Base-by-base conservation (phyloP, 2,113 vertebrate genomes). In the Eclectus roratus region DNA sequence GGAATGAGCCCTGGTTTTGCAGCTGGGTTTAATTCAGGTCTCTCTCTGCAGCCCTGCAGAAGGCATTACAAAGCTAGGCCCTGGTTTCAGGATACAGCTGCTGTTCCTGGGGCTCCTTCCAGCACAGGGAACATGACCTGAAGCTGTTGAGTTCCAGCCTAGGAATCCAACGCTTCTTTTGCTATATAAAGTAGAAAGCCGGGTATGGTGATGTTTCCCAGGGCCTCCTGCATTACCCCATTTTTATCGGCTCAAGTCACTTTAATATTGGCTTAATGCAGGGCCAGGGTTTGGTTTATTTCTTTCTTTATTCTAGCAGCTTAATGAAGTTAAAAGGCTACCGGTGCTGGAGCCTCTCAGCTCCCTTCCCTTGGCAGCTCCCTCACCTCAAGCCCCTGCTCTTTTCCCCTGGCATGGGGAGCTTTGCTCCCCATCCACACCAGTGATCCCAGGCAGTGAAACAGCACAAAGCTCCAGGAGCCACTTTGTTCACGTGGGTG, bases 391-490 rank as follows among this genome's bases (percentile, higher is more conserved):
- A 6, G 25, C 31, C n/a, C 5, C 0, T 73, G 83, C 60, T 77
- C 64, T 43, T 3, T 52, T 77, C 6, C 24, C 13, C 15, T 4
- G 2, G 58, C 66, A 19, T 0, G 21, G 25, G 29, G 17, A 90
- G 10, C 44, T 89, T 89, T 78, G 65, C 28, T 87, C 41, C 74
- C 55, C 17, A 6, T 69, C 74, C 37, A 4, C 2, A 1, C 37
- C 0, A 0, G 23, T 76, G 71, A 65, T 72, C 49, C 31, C 2
- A 1, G n/a, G 33, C 52, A 44, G 12, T 14, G 31, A 16, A 37
- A 65, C 49, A 86, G 43, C 55, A 58, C n/a, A 93, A 70, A 77
- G 14, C 58, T 90, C 3, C 1, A 12, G 41, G 21, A 63, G 44
- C 13, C 14, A 8, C 15, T 43, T 79, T 41, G 31, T 70, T 82